Evolutionary conservation across 2,797 vertebrate species (phyloP), one percentile per base, ranked within the genome.

Genomic region (Loris lydekkerianus): DNA sequence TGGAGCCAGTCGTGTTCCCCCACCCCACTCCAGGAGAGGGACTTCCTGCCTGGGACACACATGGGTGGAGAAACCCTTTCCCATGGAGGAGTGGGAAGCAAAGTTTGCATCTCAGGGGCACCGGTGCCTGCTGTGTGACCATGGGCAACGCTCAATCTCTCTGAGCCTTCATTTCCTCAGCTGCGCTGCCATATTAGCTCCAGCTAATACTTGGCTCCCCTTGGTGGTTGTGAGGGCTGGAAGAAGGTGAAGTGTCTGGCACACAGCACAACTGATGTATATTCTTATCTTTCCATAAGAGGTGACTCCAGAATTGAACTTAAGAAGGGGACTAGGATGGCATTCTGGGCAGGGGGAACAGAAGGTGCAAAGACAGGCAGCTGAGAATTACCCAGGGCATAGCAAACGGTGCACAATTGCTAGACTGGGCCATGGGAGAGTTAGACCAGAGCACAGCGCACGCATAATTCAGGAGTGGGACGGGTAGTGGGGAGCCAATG

Each of bases 381-480:
- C 14, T 7, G 37, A 58, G 67, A 73, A 31, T 53, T 20, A 7
- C 17, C 56, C 25, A 40, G 81, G 56, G 37, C 56, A 75, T 3
- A 18, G 43, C 17, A 1, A 40, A 53, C 0, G 37, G 27, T 46
- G 37, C 76, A 40, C 5, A n/a, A 31, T 1, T 29, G 27, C 31
- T 13, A 31, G 49, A 25, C 27, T 2, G 20, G 58, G 43, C 27
- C 5, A 40, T 15, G 20, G 46, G 5, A 18, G 82, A 56, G 43
- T 0, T 58, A 2, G 61, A 2, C 31, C 10, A 8, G 53, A 7
- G 15, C 34, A 1, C 0, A 2, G 34, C 5, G 10, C 67, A 17
- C 6, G 2, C 40, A 18, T 69, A 14, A 73, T 49, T 15, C 67
- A 25, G 56, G 75, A 40, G 23, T 23, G 31, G 9, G 31, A 37